Base-by-base conservation (phyloP, 2,113 vertebrate species). In the Hippocampus comes region DNA sequence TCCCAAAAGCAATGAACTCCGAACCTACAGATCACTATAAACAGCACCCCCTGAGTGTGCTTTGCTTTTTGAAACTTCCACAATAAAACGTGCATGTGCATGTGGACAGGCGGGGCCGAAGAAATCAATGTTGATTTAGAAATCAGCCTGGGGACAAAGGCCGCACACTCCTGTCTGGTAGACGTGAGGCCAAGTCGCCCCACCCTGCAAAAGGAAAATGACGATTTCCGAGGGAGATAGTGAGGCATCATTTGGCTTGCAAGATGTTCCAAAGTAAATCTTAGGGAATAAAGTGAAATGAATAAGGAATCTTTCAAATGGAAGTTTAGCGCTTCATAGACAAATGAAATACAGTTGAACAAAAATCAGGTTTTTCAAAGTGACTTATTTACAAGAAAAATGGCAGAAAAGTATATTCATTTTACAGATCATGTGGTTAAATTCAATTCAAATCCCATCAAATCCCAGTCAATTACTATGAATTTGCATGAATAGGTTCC, bases 51-150 rank as follows among this genome's bases (percentile, higher is more conserved):
- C 9, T 76, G 69, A 70, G 66, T 69, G 67, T 66, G 53, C 63
- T 86, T 56, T 56, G 53, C n/a, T 23, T n/a, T 56, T 72, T 61
- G 48, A 77, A 61, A 55, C 25, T 68, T 61, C 43, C 38, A 48
- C 65, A 59, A 51, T 43, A 51, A n/a, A 0, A 3, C 14, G 11
- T n/a, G 51, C 78, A 64, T 84, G 69, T 75, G 51, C 23, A 64
- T 48, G 6, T 63, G 38, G 21, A 15, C 30, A 68, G 25, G 38
- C 27, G 42, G 34, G 48, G 81, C 75, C 73, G 79, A 80, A 71
- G 34, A 79, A 70, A 85, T 74, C 57, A 11, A 34, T 79, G 71
- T 82, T 88, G 81, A 84, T 68, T 72, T 76, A 41, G 67, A 69
- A 79, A 61, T 73, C 67, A 55, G 38, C 34, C 68, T 4, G 46